Conservation (phyloP, 2,797 vertebrate genomes). For the Poeciliopsis turneri region DNA sequence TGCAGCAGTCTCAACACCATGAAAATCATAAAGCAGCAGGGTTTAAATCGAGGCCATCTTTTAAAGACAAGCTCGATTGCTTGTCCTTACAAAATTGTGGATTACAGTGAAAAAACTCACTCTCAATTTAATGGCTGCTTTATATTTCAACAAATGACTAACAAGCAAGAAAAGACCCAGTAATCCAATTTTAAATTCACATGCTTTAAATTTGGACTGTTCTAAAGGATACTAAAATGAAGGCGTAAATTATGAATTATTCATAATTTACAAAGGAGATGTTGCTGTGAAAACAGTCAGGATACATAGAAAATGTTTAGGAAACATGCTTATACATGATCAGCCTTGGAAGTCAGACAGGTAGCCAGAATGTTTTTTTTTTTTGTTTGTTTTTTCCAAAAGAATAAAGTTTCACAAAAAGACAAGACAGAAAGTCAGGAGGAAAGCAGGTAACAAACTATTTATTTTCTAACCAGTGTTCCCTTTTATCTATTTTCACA, state of each 20-base stretch:
- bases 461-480: background rate
- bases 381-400: background rate
- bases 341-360: background rate
- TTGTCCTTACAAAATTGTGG: background rate
- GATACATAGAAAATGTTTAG: background rate
- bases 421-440: background rate
- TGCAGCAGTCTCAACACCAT: conserved; percentile 29
- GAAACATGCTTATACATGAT: background rate
- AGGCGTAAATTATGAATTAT: background rate
- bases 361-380: background rate
- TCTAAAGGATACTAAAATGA: background rate
- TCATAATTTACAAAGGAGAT: background rate
- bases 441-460: background rate
- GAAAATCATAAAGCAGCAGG: conserved; percentile 24
- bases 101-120: background rate
- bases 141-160: background rate
- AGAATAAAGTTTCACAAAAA: background rate
- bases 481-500: background rate
- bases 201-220: background rate
- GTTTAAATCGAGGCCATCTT: conserved; percentile 21
- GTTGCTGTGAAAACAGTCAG: background rate
- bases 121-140: background rate
- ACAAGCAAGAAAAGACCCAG: background rate
- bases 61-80: background rate
- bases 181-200: background rate